Percentiles rank a stretch among this genome's conserved stretches.
phyloP scores from a whole-genome alignment of 1,140 invertebrate species.

The Plectrocnemia conspersa region DNA sequence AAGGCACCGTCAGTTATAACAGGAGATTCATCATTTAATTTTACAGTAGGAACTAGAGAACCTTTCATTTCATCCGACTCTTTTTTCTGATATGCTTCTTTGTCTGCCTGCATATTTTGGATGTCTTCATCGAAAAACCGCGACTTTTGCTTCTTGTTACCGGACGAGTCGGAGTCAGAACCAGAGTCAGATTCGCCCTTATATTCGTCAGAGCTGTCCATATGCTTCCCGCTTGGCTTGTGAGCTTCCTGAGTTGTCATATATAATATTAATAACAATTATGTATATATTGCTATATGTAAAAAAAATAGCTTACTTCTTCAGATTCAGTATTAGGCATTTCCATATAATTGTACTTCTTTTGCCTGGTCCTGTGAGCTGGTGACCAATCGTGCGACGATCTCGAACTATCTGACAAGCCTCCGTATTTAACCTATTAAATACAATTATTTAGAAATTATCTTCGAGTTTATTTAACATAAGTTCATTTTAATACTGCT shows the following conservation, averaged over 20 bases:
- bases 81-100: conserved; percentile 15
- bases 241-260: conserved; percentile 45
- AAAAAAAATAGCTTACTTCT: conserved; percentile 50
- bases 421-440: conserved; percentile 46
- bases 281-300: not conserved
- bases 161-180: conserved; percentile 38
- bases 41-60: conserved; percentile 16
- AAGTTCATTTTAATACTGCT: too few relatives aligned
- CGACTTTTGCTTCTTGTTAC: conserved; percentile 26
- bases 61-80: conserved; percentile 13
- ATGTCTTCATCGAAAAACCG: conserved; percentile 24
- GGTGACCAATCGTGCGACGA: conserved; percentile 46
- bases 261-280: conserved; percentile 7
- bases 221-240: conserved; percentile 51
- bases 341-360: conserved; percentile 66
- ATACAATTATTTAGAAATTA: not conserved
- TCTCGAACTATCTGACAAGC: conserved; percentile 40
- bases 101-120: conserved; percentile 5
- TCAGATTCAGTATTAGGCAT: conserved; percentile 64
- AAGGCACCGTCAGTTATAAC: conserved; percentile 21
- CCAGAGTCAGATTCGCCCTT: conserved; percentile 43
- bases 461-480: too few relatives aligned
- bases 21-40: conserved; percentile 26
- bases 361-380: conserved; percentile 55
- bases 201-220: conserved; percentile 53